Conservation (phyloP, 2,797 vertebrate species). For the Nasua narica region DNA sequence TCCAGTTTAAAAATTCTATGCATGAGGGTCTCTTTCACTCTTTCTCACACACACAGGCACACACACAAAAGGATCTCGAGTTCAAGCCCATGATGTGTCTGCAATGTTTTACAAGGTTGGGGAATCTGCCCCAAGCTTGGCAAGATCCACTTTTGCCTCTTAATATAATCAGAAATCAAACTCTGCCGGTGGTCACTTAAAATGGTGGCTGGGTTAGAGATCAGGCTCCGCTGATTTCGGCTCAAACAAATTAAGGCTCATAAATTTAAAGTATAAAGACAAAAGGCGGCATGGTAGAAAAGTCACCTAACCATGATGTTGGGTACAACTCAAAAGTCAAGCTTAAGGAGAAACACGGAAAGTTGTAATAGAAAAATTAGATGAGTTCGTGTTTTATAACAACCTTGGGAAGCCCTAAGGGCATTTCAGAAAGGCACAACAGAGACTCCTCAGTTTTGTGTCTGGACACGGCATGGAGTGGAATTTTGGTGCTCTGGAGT, state of each 20-base stretch:
- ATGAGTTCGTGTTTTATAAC: neutral
- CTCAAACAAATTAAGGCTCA: neutral
- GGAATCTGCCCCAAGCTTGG: constrained; percentile 51
- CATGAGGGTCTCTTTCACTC: constrained; percentile 27
- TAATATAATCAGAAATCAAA: constrained; percentile 56
- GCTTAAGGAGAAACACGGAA: neutral
- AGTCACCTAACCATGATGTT: neutral
- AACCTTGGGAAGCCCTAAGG: neutral
- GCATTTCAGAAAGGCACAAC: neutral
- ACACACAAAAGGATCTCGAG: constrained; percentile 47
- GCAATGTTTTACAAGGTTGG: constrained; percentile 3
- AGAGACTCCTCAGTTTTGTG: neutral
- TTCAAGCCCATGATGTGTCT: constrained; percentile 35
- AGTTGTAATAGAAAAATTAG: neutral
- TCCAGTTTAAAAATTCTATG: constrained; percentile 46
- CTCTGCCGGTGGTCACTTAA: constrained; percentile 27
- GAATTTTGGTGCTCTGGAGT: neutral
- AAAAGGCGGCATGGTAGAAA: neutral
- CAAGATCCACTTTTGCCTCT: neutral
- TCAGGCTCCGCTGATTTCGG: constrained; percentile 42
- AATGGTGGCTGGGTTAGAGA: constrained; percentile 45
- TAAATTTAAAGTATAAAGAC: neutral
- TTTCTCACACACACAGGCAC: constrained; percentile 17
- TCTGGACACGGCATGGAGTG: neutral
- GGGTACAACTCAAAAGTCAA: neutral